Conservation (phyloP, 1,140 invertebrate genomes). For the Zophobas morio region DNA sequence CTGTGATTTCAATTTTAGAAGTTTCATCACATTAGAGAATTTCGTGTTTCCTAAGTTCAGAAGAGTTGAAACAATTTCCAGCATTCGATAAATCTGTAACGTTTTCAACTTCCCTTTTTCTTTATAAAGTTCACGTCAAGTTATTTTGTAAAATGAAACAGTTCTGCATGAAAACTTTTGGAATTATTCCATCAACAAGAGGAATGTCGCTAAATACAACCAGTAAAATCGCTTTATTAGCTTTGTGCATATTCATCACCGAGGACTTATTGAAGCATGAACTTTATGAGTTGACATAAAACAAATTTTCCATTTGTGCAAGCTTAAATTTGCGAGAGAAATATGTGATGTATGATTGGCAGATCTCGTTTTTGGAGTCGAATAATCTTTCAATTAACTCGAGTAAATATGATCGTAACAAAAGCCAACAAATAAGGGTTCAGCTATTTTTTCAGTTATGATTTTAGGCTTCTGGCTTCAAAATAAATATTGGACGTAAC, state of each 20-base stretch:
- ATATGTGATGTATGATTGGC: conserved; percentile 37
- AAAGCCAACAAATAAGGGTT: too few species aligned
- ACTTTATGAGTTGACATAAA: conserved; percentile 21
- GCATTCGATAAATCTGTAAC: conserved; percentile 40
- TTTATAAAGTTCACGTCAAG: conserved; percentile 38
- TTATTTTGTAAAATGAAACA: conserved; percentile 33
- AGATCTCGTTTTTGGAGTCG: neutral
- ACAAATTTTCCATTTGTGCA: conserved; percentile 25
- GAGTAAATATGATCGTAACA: too few species aligned
- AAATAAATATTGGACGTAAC: too few species aligned
- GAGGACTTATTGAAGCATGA: conserved; percentile 30
- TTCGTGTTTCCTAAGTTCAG: conserved; percentile 32
- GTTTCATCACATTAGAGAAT: conserved; percentile 43
- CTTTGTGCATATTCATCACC: conserved; percentile 29
- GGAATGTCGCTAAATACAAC: conserved; percentile 23
- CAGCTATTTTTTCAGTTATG: too few species aligned
- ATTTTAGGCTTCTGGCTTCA: too few species aligned
- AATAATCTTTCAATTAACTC: conserved; percentile 23
- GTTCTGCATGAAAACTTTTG: conserved; percentile 25
- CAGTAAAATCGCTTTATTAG: conserved; percentile 32
- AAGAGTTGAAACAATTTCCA: conserved; percentile 37
- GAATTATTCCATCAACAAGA: conserved; percentile 11
- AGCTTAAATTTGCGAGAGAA: neutral
- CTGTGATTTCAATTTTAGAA: conserved; percentile 37
- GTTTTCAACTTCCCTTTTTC: conserved; percentile 28